These are phyloP conservation scores for Formica aserva DNA, from an alignment of 2,888 invertebrate species.

Conservation along the genomic window DNA sequence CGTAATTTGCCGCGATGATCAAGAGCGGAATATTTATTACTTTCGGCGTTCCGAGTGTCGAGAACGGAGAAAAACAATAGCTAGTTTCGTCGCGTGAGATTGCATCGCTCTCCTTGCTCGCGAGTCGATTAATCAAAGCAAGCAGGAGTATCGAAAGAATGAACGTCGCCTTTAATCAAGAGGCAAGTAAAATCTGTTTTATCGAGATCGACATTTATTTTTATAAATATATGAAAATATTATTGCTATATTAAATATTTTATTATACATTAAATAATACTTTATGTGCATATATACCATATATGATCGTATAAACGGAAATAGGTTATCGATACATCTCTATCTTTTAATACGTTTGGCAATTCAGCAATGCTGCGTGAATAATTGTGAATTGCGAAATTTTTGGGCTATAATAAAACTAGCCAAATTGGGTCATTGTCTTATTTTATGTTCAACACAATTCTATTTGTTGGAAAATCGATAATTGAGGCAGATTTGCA, in stretches of 20 bases:
- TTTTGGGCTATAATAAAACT: neutral
- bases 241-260: neutral
- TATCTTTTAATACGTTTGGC: neutral
- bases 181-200: neutral
- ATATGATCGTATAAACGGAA: neutral
- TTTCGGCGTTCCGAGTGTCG: neutral
- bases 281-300: too few species aligned
- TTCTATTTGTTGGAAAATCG: slow-evolving; percentile 20
- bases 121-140: slow-evolving; percentile 31
- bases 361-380: neutral
- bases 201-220: neutral
- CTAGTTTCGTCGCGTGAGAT: slow-evolving; percentile 25
- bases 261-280: too few species aligned
- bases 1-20: slow-evolving; percentile 69
- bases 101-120: slow-evolving; percentile 21
- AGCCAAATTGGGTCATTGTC: neutral
- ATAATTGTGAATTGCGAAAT: neutral
- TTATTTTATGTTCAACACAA: slow-evolving; percentile 18
- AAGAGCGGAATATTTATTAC: slow-evolving; percentile 58
- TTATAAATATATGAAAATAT: slow-evolving; percentile 7
- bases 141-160: slow-evolving; percentile 19
- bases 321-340: neutral
- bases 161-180: slow-evolving; percentile 23
- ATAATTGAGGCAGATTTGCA: slow-evolving; percentile 20
- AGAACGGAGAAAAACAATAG: slow-evolving; percentile 33